A percentile compares a stretch with the other conserved stretches of the same genome.
Evolutionary conservation across 2,113 vertebrate genomes (phyloP).

Genomic region (Burhinus oedicnemus): DNA sequence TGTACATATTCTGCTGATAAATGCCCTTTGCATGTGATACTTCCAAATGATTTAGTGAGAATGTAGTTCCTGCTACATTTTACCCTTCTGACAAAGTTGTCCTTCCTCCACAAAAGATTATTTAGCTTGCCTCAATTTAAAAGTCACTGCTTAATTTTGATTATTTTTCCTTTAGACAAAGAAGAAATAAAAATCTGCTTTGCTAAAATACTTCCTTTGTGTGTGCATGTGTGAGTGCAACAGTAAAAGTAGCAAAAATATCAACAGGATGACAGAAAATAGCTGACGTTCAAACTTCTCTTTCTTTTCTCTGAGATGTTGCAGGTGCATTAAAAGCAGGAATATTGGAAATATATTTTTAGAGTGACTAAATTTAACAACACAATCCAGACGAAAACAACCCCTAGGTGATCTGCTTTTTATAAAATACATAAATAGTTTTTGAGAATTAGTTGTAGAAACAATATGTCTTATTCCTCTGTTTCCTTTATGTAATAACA

Average conservation of each 20-base stretch:
- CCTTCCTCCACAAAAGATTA: neutral
- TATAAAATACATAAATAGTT: slow-evolving; percentile 63
- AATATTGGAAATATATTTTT: slow-evolving; percentile 52
- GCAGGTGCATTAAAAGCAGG: neutral
- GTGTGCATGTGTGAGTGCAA: neutral
- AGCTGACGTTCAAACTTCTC: neutral
- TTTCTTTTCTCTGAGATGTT: neutral
- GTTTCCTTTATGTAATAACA: slow-evolving; percentile 57
- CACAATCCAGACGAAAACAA: neutral
- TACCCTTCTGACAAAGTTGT: neutral
- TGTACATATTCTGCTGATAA: neutral
- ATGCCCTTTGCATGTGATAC: neutral
- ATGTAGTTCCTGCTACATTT: neutral
- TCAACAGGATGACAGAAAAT: neutral
- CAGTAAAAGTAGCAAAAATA: neutral
- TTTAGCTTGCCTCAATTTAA: neutral
- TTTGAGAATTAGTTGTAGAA: slow-evolving; percentile 47
- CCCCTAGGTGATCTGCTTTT: slow-evolving; percentile 43
- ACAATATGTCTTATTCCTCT: slow-evolving; percentile 35
- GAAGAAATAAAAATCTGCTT: neutral
- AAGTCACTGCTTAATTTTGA: neutral
- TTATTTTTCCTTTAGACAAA: neutral
- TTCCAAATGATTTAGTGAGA: neutral
- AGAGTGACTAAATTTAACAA: slow-evolving; percentile 18
- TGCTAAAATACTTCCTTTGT: neutral